A percentile compares a stretch with the other conserved stretches of the same genome.
These are phyloP conservation scores for Apus apus DNA, from an alignment of 2,113 vertebrate species.

Conservation along the genomic window DNA sequence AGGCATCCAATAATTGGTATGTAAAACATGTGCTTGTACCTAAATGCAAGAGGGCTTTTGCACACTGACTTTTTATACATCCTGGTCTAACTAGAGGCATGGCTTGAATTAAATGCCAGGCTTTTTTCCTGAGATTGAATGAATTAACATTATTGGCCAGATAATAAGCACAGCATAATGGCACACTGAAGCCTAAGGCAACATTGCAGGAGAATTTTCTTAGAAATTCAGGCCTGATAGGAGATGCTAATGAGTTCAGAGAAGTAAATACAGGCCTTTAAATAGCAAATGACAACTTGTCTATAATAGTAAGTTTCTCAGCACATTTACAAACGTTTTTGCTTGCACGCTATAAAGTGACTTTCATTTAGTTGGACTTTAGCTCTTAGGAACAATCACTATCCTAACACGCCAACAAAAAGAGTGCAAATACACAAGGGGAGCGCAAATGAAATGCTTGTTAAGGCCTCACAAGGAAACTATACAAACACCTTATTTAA, in stretches of 20 bases:
- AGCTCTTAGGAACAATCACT: conserved; percentile 40
- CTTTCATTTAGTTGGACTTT: neutral
- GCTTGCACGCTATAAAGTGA: neutral
- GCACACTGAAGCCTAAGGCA: conserved; percentile 44
- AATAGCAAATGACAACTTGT: conserved; percentile 63
- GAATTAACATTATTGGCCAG: conserved; percentile 63
- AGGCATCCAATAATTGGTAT: neutral
- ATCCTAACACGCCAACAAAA: conserved; percentile 13
- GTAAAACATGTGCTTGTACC: neutral
- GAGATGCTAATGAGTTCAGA: conserved; percentile 56
- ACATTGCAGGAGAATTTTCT: conserved; percentile 49
- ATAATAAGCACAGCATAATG: conserved; percentile 55
- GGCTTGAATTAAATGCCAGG: conserved; percentile 62
- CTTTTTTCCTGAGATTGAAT: conserved; percentile 42
- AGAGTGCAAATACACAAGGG: conserved; percentile 37
- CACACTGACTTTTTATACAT: neutral
- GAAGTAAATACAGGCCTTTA: conserved; percentile 65
- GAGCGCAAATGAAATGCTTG: conserved; percentile 9
- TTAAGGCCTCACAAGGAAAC: conserved; percentile 19
- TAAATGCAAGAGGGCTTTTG: neutral
- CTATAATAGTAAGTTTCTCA: conserved; percentile 39
- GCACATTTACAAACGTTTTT: neutral
- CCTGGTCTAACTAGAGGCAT: conserved; percentile 14
- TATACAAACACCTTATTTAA: conserved; percentile 9
- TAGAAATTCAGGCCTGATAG: conserved; percentile 51